Conservation (phyloP, 2,888 invertebrate genomes). For the Drosophila falleni region DNA sequence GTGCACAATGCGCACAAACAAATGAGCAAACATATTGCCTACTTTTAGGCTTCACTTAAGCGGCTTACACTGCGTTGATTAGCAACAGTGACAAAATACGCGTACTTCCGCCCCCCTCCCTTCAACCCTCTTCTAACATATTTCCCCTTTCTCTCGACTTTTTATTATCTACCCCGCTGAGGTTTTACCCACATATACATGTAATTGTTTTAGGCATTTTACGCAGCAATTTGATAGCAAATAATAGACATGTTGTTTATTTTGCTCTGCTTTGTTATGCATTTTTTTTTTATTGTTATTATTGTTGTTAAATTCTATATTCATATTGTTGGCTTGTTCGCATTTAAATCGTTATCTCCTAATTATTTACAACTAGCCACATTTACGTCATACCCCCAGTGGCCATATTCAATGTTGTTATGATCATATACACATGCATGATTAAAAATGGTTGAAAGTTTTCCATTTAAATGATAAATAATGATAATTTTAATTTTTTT, state of each 20-base stretch:
- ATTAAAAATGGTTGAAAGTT: background rate
- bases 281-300: slow-evolving; percentile 5
- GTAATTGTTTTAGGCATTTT: slow-evolving; percentile 59
- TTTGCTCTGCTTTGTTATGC: slow-evolving; percentile 17
- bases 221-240: slow-evolving; percentile 63
- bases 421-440: background rate
- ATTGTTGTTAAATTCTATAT: slow-evolving; percentile 4
- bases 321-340: slow-evolving; percentile 56
- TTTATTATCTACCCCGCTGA: background rate
- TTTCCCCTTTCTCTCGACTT: background rate
- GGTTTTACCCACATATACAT: slow-evolving; percentile 14
- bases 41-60: slow-evolving; percentile 55
- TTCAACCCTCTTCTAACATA: background rate
- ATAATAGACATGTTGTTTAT: slow-evolving; percentile 70
- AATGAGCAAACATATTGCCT: slow-evolving; percentile 60
- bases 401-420: background rate
- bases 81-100: slow-evolving; percentile 50
- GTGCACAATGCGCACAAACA: slow-evolving; percentile 18
- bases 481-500: too few relatives aligned
- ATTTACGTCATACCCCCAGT: slow-evolving; percentile 35
- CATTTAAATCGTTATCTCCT: slow-evolving; percentile 64
- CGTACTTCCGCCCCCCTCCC: background rate
- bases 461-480: too few relatives aligned
- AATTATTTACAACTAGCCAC: slow-evolving; percentile 76
- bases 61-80: slow-evolving; percentile 57